Evolutionary conservation across 53 echinoderm and acorn worm genomes (phyloP).

Genomic region (Arbacia lixula): DNA sequence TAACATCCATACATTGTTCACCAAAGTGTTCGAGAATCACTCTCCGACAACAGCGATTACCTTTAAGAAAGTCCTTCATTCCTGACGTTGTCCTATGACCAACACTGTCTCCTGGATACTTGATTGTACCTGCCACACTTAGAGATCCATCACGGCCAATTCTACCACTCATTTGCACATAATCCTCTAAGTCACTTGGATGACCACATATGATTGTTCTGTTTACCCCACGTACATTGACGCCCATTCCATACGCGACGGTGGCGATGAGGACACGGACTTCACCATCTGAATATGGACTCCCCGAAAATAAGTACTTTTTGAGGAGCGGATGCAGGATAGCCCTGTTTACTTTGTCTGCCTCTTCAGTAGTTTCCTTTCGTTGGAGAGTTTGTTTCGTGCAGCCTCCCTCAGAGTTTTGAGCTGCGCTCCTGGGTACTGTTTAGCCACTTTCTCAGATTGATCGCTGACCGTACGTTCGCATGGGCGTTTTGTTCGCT

Average conservation of each 20-base stretch:
- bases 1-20: not conserved
- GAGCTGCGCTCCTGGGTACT: too few species aligned
- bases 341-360: too few species aligned
- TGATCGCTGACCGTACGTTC: too few species aligned
- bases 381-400: too few species aligned
- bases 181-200: constrained; percentile 46
- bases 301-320: too few species aligned
- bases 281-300: constrained; percentile 7
- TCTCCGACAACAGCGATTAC: constrained; percentile 35
- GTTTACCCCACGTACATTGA: constrained; percentile 42
- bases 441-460: too few species aligned
- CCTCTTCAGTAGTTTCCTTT: too few species aligned
- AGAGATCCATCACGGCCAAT: constrained; percentile 56
- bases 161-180: constrained; percentile 62
- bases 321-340: too few species aligned
- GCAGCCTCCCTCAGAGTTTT: too few species aligned
- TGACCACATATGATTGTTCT: constrained; percentile 51
- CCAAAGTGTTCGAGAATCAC: constrained; percentile 15
- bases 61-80: constrained; percentile 33
- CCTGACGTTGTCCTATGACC: not conserved
- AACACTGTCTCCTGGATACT: constrained; percentile 39
- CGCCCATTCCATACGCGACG: constrained; percentile 60
- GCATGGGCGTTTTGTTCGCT: too few species aligned
- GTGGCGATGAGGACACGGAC: constrained; percentile 54
- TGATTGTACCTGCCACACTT: constrained; percentile 47